Conservation (phyloP, 64 coral and sea anemone species). For the Cladopsammia gracilis region DNA sequence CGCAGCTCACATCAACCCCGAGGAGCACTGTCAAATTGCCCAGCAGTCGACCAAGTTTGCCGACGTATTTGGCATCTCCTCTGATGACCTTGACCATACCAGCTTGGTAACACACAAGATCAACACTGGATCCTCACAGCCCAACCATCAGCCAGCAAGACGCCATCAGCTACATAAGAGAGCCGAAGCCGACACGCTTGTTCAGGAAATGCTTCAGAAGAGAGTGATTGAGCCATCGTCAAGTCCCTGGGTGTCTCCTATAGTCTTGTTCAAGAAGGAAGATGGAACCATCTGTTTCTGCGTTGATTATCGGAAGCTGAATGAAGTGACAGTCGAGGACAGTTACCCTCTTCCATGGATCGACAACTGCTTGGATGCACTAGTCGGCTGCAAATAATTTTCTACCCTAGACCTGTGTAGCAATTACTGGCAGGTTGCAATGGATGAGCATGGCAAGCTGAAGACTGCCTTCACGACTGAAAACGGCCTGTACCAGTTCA, state of each 20-base stretch:
- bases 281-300: slow-evolving; percentile 25
- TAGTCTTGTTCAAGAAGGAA: slow-evolving; percentile 36
- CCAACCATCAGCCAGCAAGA: neutral
- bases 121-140: slow-evolving; percentile 16
- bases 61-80: neutral
- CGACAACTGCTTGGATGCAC: neutral
- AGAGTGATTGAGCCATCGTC: slow-evolving; percentile 31
- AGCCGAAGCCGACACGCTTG: neutral
- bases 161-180: neutral
- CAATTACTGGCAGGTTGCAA: slow-evolving; percentile 50
- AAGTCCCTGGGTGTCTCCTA: slow-evolving; percentile 31
- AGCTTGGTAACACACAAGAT: slow-evolving; percentile 12
- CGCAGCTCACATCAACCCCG: neutral
- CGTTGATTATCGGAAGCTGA: slow-evolving; percentile 36
- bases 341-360: neutral
- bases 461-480: slow-evolving; percentile 54
- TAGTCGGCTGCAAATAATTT: slow-evolving; percentile 30
- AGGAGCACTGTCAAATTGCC: neutral
- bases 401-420: slow-evolving; percentile 30
- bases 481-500: slow-evolving; percentile 48
- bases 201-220: slow-evolving; percentile 15
- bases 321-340: slow-evolving; percentile 43
- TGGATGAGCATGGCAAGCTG: slow-evolving; percentile 6
- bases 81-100: slow-evolving; percentile 2
- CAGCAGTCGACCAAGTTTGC: neutral